phyloP scores from a whole-genome alignment of 2,113 vertebrate species.

The Galemys pyrenaicus region DNA sequence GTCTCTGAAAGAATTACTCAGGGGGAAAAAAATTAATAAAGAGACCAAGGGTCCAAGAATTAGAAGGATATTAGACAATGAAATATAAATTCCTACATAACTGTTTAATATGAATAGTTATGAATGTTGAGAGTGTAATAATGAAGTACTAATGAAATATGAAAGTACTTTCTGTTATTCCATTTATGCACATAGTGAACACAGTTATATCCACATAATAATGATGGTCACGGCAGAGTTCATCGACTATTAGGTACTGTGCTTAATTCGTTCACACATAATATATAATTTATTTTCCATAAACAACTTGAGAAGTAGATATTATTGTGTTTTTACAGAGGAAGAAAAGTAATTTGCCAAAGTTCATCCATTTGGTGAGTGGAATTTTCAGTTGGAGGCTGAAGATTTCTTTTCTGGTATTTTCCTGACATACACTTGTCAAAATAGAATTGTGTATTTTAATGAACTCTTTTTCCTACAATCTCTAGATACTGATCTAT shows the following conservation, averaged over 20 bases:
- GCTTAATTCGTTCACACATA: background rate
- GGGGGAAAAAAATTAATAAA: background rate
- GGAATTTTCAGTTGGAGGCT: background rate
- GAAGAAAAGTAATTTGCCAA: background rate
- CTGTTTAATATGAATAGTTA: background rate
- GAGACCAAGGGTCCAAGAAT: background rate
- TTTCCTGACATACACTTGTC: background rate
- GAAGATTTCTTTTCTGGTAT: background rate
- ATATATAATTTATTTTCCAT: background rate
- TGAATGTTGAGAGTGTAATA: background rate
- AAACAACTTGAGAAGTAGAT: background rate
- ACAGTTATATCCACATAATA: background rate
- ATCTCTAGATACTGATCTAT: background rate
- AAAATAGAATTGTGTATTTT: background rate
- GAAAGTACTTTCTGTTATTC: background rate
- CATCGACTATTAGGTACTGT: background rate
- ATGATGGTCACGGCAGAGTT: background rate
- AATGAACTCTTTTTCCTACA: background rate
- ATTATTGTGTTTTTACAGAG: background rate
- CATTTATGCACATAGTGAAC: background rate
- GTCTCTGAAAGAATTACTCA: constrained; percentile 35
- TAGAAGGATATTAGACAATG: background rate
- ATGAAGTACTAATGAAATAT: background rate
- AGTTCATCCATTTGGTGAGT: background rate
- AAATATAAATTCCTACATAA: background rate